phyloP scores from a whole-genome alignment of 2,113 vertebrate species.

The Arvicanthis niloticus region DNA sequence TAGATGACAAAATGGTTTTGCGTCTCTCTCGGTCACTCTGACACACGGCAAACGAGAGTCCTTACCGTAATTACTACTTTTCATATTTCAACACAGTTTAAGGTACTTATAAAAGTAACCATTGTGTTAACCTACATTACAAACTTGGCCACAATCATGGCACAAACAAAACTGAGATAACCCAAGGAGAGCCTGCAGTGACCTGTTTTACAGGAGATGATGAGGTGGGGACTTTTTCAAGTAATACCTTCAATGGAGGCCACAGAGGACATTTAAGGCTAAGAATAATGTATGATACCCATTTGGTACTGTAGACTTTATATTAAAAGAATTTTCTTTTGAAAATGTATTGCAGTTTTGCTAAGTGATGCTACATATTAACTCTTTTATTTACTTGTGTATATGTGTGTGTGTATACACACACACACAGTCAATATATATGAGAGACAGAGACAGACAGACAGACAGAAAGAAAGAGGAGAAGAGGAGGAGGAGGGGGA shows the following conservation, averaged over 20 bases:
- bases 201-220: background rate
- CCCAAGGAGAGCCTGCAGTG: background rate
- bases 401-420: background rate
- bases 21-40: background rate
- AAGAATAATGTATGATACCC: background rate
- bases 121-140: background rate
- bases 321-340: slow-evolving; percentile 30
- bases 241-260: background rate
- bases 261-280: background rate
- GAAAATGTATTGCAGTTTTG: slow-evolving; percentile 5
- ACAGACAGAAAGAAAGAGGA: rapidly evolving
- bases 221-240: background rate
- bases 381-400: background rate
- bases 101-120: background rate
- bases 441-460: too few relatives aligned
- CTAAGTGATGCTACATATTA: background rate
- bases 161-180: background rate
- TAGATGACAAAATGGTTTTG: background rate
- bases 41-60: background rate
- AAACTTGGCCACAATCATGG: background rate
- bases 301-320: background rate
- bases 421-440: background rate
- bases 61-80: background rate
- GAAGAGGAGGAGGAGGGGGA: background rate
- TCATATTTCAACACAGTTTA: background rate